Evolutionary conservation across 2,797 vertebrate genomes (phyloP).

Genomic region (Neostethus bicornis): DNA sequence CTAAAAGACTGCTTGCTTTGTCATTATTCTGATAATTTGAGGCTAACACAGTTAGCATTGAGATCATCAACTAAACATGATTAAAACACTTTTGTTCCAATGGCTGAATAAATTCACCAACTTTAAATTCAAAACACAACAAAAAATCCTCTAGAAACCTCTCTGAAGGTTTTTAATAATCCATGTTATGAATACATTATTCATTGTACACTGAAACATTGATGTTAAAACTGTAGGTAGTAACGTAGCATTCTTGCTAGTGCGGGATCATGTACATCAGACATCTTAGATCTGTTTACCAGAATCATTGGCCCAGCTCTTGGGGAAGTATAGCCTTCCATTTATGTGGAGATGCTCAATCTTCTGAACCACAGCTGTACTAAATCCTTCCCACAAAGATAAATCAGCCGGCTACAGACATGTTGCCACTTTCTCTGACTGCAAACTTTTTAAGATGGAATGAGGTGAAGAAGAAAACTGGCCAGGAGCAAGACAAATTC

Average conservation of each 20-base stretch:
- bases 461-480: background rate
- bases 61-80: background rate
- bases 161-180: background rate
- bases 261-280: background rate
- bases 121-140: background rate
- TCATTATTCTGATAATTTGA: no score
- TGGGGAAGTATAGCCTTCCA: no score
- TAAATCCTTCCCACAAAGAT: background rate
- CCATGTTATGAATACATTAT: background rate
- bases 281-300: background rate
- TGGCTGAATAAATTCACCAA: no score
- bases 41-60: no score
- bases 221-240: background rate
- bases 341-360: no score
- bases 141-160: background rate
- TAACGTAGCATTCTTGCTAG: background rate
- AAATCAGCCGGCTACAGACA: background rate
- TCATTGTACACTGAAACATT: background rate
- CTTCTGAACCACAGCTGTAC: background rate
- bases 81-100: no score
- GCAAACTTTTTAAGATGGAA: background rate
- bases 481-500: background rate
- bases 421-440: background rate
- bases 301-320: no score
- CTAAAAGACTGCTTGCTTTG: no score